Evolutionary conservation across 2,888 invertebrate species (phyloP).

Genomic region (Autographa pulchrina): DNA sequence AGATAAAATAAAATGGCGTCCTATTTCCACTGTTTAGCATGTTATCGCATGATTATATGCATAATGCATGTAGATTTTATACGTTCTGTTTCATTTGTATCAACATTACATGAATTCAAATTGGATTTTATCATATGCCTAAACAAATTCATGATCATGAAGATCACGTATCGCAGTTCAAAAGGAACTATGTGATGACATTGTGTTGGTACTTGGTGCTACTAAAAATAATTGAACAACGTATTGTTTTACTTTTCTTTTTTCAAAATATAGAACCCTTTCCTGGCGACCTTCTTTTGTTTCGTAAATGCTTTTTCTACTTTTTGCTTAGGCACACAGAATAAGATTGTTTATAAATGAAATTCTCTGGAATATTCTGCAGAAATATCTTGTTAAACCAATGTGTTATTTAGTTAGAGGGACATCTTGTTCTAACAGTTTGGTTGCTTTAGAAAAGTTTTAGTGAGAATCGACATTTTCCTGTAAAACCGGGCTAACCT

Average conservation of each 20-base stretch:
- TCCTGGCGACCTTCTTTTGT: background rate
- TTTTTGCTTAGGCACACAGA: background rate
- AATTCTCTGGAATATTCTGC: background rate
- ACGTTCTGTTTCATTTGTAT: conserved; percentile 30
- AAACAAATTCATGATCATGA: conserved; percentile 5
- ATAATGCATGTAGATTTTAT: conserved; percentile 54
- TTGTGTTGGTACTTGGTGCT: background rate
- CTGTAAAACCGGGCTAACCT: background rate
- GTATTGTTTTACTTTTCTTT: background rate
- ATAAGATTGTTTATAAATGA: background rate
- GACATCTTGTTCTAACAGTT: background rate
- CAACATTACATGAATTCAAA: conserved; percentile 36
- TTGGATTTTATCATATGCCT: conserved; percentile 12
- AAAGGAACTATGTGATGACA: background rate
- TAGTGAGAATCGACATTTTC: background rate
- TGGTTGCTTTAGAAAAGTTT: background rate
- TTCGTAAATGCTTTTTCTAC: background rate
- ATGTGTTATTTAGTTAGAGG: too few species aligned
- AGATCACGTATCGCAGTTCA: background rate
- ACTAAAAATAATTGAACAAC: background rate
- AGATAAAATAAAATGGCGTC: conserved; percentile 37
- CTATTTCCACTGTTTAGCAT: conserved; percentile 31
- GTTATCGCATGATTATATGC: conserved; percentile 42
- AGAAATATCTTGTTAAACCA: background rate
- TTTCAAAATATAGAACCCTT: background rate